phyloP scores from a whole-genome alignment of 2,888 invertebrate species.

The Melolontha melolontha region DNA sequence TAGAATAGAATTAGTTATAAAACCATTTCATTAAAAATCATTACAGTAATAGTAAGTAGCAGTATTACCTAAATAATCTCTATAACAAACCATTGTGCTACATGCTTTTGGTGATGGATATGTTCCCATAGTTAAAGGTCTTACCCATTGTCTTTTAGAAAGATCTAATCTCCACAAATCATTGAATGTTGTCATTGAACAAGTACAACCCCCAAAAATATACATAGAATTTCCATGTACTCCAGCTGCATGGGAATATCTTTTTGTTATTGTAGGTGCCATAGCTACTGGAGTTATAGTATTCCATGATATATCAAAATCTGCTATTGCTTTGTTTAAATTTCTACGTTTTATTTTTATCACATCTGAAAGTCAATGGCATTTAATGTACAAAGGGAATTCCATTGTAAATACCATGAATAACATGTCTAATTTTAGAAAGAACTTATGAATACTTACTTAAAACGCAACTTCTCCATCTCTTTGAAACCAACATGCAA shows the following conservation, averaged over 20 bases:
- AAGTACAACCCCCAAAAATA: slow-evolving; percentile 96
- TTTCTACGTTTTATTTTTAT: slow-evolving; percentile 79
- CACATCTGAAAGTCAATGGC: slow-evolving; percentile 74
- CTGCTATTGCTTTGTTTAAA: slow-evolving; percentile 80
- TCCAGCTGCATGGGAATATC: slow-evolving; percentile 93
- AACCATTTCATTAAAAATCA: not conserved
- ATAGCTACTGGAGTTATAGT: slow-evolving; percentile 71
- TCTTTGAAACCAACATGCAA: slow-evolving; percentile 86
- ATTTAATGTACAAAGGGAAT: slow-evolving; percentile 44
- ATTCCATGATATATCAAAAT: slow-evolving; percentile 83
- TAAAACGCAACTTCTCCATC: slow-evolving; percentile 86
- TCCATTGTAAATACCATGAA: slow-evolving; percentile 42
- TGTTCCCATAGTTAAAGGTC: slow-evolving; percentile 84
- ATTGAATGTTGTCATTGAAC: slow-evolving; percentile 94
- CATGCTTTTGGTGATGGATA: slow-evolving; percentile 98
- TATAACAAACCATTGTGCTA: slow-evolving; percentile 90
- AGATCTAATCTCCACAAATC: slow-evolving; percentile 96
- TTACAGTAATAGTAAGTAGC: not conserved
- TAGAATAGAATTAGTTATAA: slow-evolving; percentile 46
- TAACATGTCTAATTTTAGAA: slow-evolving; percentile 50
- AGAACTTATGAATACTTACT: slow-evolving; percentile 72
- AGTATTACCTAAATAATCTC: slow-evolving; percentile 77
- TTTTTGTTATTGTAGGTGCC: slow-evolving; percentile 84
- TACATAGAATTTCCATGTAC: slow-evolving; percentile 89
- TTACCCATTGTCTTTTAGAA: slow-evolving; percentile 85